These are phyloP conservation scores for Tyrannus savana DNA, from an alignment of 2,113 vertebrate genomes.

Conservation along the genomic window DNA sequence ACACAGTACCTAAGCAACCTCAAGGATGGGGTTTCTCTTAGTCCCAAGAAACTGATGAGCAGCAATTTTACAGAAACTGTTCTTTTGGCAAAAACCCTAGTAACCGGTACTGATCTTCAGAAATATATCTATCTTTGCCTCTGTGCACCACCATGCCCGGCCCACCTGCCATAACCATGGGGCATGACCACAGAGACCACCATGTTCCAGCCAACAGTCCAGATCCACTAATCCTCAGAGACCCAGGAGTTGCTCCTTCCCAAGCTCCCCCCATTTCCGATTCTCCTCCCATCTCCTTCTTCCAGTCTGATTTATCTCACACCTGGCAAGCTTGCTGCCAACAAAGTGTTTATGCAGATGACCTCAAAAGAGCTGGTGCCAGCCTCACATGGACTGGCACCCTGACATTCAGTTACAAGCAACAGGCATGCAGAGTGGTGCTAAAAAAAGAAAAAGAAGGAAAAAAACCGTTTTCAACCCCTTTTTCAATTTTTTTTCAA, in stretches of 20 bases:
- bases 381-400: slow-evolving; percentile 83
- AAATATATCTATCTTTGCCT: not conserved
- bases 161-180: not conserved
- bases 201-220: not conserved
- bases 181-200: not conserved
- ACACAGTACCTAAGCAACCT: not conserved
- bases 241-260: slow-evolving; percentile 4
- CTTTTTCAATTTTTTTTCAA: not conserved
- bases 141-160: not conserved
- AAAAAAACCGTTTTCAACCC: not conserved
- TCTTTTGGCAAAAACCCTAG: not conserved
- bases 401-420: slow-evolving; percentile 79
- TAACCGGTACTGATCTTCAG: not conserved
- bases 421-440: slow-evolving; percentile 73
- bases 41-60: not conserved
- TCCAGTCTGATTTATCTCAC: slow-evolving; percentile 67
- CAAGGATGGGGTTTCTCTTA: not conserved
- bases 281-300: slow-evolving; percentile 5
- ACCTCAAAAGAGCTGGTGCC: slow-evolving; percentile 73
- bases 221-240: slow-evolving; percentile 40
- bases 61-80: not conserved
- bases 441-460: not conserved
- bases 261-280: slow-evolving; percentile 37
- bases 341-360: slow-evolving; percentile 73
- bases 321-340: slow-evolving; percentile 69